A percentile compares a stretch with the other conserved stretches of the same genome.
Conservation (phyloP, 2,113 vertebrate genomes). For the Hippoglossus stenolepis region DNA sequence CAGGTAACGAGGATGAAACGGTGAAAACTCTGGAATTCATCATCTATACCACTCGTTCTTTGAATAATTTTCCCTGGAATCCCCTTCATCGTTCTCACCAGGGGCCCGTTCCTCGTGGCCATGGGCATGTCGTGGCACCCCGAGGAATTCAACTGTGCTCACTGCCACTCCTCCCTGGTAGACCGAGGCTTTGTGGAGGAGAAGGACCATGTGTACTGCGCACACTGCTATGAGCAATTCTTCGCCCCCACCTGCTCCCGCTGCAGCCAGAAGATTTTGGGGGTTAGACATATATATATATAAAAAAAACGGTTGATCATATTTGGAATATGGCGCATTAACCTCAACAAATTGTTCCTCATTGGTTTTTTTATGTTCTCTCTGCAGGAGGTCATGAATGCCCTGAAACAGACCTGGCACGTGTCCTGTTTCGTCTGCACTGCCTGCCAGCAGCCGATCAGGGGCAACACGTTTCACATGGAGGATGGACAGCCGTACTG, state of each 20-base stretch:
- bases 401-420: conserved; percentile 98
- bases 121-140: conserved; percentile 98
- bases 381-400: conserved; percentile 95
- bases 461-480: conserved; percentile 95
- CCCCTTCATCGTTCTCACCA: conserved; percentile 61
- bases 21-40: not conserved
- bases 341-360: too few relatives aligned
- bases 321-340: too few relatives aligned
- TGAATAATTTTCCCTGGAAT: not conserved
- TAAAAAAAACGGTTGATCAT: too few relatives aligned
- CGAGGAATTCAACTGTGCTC: conserved; percentile 94
- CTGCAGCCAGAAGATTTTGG: conserved; percentile 94
- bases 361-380: not conserved
- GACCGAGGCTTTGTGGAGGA: conserved; percentile 95
- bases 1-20: conserved; percentile 79
- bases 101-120: conserved; percentile 96
- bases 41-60: not conserved
- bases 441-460: conserved; percentile 94
- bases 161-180: conserved; percentile 92
- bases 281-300: conserved; percentile 83
- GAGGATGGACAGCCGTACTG: conserved; percentile 98
- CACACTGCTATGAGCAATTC: conserved; percentile 94
- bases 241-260: conserved; percentile 91
- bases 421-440: conserved; percentile 94
- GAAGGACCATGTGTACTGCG: conserved; percentile 90